phyloP scores from a whole-genome alignment of 2,888 invertebrate species.

The Napeogenes inachia region DNA sequence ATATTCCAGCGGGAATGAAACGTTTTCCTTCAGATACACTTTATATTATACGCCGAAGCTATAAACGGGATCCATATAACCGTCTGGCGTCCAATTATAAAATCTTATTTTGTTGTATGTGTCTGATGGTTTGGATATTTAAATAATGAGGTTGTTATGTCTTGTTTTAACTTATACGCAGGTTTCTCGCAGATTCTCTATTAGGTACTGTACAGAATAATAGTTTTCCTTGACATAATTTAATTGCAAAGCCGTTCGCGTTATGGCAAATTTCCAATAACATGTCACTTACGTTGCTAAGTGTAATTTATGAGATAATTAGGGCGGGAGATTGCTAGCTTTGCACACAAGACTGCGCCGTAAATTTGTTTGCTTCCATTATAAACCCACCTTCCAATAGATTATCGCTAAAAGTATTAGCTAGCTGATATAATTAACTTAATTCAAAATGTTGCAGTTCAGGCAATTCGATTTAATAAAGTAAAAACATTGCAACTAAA shows the following conservation, averaged over 20 bases:
- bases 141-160: neutral
- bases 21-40: slow-evolving; percentile 73
- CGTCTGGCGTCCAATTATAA: slow-evolving; percentile 12
- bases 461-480: neutral
- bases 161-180: too few species aligned
- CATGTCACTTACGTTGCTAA: slow-evolving; percentile 72
- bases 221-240: slow-evolving; percentile 16
- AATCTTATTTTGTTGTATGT: neutral
- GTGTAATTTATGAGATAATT: slow-evolving; percentile 76
- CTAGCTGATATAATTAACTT: slow-evolving; percentile 4
- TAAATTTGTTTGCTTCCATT: slow-evolving; percentile 46
- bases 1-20: slow-evolving; percentile 77
- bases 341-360: slow-evolving; percentile 53
- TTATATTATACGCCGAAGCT: slow-evolving; percentile 50
- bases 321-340: slow-evolving; percentile 57
- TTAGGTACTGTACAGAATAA: slow-evolving; percentile 12
- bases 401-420: slow-evolving; percentile 18
- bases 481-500: neutral
- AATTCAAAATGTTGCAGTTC: slow-evolving; percentile 7
- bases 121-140: slow-evolving; percentile 1
- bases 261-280: slow-evolving; percentile 69
- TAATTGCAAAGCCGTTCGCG: slow-evolving; percentile 31
- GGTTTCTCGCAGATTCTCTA: too few species aligned
- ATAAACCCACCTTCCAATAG: slow-evolving; percentile 35
- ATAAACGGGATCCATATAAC: slow-evolving; percentile 34